These are phyloP conservation scores for Grus americana DNA, from an alignment of 2,113 vertebrate genomes.

Conservation along the genomic window DNA sequence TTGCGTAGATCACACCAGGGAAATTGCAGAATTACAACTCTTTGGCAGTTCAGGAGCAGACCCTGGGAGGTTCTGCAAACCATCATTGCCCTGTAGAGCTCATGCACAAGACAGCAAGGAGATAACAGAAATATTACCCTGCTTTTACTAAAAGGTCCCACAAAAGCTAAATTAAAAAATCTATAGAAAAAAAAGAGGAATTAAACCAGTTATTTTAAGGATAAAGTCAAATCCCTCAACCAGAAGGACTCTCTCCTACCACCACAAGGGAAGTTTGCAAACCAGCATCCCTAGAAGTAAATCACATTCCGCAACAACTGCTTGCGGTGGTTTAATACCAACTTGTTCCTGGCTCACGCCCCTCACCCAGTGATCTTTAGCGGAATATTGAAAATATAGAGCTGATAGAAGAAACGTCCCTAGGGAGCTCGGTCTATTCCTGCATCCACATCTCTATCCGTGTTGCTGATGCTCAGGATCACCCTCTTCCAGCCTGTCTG, in stretches of 20 bases:
- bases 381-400: neutral
- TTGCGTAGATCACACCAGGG: neutral
- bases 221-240: neutral
- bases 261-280: neutral
- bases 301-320: fast-evolving
- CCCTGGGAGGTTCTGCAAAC: neutral
- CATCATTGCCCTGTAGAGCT: fast-evolving
- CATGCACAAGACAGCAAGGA: fast-evolving
- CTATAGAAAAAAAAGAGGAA: neutral
- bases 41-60: neutral
- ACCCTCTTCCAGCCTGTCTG: neutral
- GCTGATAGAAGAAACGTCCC: too few relatives aligned
- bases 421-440: neutral
- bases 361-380: neutral
- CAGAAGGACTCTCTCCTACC: neutral
- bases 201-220: neutral
- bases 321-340: neutral
- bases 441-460: neutral
- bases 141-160: neutral
- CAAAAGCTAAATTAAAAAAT: neutral
- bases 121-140: neutral
- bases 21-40: neutral
- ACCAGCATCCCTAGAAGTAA: neutral
- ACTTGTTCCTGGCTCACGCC: neutral
- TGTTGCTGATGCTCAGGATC: neutral